These are phyloP conservation scores for Ciona savignyi DNA, from an alignment of 23 tunicate species.

Conservation along the genomic window DNA sequence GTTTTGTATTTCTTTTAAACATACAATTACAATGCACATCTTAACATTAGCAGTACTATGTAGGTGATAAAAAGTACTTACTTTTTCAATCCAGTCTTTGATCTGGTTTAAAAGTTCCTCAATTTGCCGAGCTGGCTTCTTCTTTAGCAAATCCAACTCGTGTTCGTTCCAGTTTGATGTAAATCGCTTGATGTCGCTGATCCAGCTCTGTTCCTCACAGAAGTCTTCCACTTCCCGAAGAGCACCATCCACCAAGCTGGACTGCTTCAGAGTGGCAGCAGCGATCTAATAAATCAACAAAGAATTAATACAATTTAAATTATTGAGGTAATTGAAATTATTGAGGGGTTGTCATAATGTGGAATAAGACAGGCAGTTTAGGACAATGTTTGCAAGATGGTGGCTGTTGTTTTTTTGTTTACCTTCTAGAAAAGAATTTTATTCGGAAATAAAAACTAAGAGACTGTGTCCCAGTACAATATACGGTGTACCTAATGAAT, in stretches of 20 bases:
- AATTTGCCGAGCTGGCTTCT: conserved; percentile 46
- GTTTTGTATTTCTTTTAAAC: too few relatives aligned
- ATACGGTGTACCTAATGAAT: too few relatives aligned
- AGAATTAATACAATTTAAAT: too few relatives aligned
- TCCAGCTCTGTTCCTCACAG: conserved; percentile 68
- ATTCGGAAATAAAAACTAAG: too few relatives aligned
- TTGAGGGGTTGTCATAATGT: too few relatives aligned
- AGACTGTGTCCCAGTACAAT: too few relatives aligned
- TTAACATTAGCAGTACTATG: not conserved
- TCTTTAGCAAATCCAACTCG: conserved; percentile 25
- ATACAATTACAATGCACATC: too few relatives aligned
- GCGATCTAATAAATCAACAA: conserved; percentile 35
- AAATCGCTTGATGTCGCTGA: conserved; percentile 41
- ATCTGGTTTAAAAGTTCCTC: conserved; percentile 37
- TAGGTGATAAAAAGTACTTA: conserved; percentile 3
- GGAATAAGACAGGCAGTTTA: too few relatives aligned
- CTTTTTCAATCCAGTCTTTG: conserved; percentile 75
- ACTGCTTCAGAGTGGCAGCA: conserved; percentile 30
- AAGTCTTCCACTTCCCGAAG: conserved; percentile 37
- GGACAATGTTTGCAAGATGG: too few relatives aligned
- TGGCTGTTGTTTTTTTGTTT: too few relatives aligned
- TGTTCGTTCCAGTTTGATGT: conserved; percentile 40
- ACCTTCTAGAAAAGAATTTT: too few relatives aligned
- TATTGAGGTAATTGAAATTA: too few relatives aligned
- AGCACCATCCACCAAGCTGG: conserved; percentile 30